A percentile compares a stretch with the other conserved stretches of the same genome.
These are phyloP conservation scores for Acleris holmiana DNA, from an alignment of 2,888 invertebrate species.

Conservation along the genomic window DNA sequence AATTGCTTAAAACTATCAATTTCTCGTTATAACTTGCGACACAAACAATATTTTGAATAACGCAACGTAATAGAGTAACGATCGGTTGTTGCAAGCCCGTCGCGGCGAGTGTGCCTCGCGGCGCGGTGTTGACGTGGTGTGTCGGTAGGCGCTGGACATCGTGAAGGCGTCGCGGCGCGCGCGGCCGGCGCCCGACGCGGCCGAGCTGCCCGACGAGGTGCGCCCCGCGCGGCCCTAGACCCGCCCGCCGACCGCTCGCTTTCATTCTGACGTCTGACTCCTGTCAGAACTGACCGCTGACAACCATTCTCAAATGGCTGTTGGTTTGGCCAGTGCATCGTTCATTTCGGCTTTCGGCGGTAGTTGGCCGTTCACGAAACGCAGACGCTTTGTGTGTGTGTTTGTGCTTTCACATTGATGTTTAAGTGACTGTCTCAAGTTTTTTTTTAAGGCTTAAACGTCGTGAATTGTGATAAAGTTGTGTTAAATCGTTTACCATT, in stretches of 20 bases:
- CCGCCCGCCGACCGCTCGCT: slow-evolving; percentile 32
- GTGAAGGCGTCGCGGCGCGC: slow-evolving; percentile 95
- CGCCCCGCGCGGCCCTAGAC: slow-evolving; percentile 44
- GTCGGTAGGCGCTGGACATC: slow-evolving; percentile 92
- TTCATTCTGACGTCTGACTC: slow-evolving; percentile 36
- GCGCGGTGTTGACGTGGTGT: slow-evolving; percentile 19
- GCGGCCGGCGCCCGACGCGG: slow-evolving; percentile 88
- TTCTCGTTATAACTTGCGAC: too few species aligned
- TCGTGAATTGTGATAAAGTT: too few species aligned
- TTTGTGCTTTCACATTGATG: slow-evolving; percentile 1
- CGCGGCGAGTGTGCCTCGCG: too few species aligned
- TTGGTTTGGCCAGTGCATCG: too few species aligned
- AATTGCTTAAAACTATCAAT: too few species aligned
- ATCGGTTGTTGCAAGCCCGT: background rate
- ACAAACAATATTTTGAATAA: too few species aligned
- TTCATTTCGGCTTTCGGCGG: background rate
- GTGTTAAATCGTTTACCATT: too few species aligned
- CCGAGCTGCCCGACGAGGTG: slow-evolving; percentile 87
- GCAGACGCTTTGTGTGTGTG: slow-evolving; percentile 3
- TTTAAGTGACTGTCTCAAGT: background rate
- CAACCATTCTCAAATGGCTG: too few species aligned
- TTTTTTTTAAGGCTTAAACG: too few species aligned
- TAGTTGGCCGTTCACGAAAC: background rate
- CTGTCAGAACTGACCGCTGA: too few species aligned
- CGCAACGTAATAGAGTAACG: too few species aligned